These are phyloP conservation scores for Glaucidium brasilianum DNA, from an alignment of 2,113 vertebrate genomes.

Conservation along the genomic window DNA sequence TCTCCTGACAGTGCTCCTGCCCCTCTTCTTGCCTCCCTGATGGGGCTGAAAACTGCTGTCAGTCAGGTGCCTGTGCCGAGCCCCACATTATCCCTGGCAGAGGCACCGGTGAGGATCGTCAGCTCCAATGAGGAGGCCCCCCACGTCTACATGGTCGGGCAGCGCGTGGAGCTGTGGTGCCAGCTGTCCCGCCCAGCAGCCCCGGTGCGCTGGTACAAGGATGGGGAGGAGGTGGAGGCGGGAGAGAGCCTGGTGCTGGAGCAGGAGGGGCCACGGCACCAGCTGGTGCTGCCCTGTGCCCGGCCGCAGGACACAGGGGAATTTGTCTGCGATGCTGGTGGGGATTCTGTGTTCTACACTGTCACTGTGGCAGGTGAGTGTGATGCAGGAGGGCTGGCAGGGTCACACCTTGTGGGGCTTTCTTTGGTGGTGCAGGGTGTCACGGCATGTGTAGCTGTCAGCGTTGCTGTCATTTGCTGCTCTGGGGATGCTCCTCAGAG, in stretches of 20 bases:
- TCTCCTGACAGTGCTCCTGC: background rate
- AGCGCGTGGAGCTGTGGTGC: conserved; percentile 88
- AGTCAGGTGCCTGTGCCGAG: background rate
- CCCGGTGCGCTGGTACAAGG: conserved; percentile 84
- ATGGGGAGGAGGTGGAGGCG: conserved; percentile 86
- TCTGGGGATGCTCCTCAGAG: background rate
- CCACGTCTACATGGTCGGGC: conserved; percentile 76
- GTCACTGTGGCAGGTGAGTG: conserved; percentile 88
- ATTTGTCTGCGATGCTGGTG: conserved; percentile 86
- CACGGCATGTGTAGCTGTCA: accelerated
- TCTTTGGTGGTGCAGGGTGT: background rate
- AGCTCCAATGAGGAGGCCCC: conserved; percentile 78
- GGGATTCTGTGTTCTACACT: conserved; percentile 87
- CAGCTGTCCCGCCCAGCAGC: conserved; percentile 82
- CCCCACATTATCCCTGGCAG: conserved; percentile 53
- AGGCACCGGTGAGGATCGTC: conserved; percentile 77
- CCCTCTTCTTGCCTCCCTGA: background rate
- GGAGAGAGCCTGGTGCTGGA: conserved; percentile 76
- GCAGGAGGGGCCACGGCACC: conserved; percentile 78
- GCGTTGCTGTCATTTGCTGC: background rate
- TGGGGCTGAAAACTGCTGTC: background rate
- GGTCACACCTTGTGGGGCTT: background rate
- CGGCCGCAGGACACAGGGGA: conserved; percentile 83
- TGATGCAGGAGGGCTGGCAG: background rate
- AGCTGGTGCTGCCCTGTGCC: conserved; percentile 84